Evolutionary conservation across 2,113 vertebrate genomes (phyloP).

Genomic region (Trichechus manatus): DNA sequence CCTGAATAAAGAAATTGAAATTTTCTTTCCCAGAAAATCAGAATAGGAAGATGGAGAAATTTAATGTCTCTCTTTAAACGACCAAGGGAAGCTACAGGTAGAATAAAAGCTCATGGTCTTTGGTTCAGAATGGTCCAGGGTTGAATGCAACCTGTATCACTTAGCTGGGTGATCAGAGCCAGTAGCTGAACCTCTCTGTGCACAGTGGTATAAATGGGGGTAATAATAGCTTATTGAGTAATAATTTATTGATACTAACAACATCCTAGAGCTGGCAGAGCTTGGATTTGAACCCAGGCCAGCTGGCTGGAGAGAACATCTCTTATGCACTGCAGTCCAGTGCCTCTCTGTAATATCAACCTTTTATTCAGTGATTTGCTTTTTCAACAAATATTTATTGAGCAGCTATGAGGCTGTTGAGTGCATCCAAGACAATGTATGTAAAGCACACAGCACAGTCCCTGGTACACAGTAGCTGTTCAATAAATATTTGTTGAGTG

Average conservation of each 20-base stretch:
- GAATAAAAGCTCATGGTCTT: background rate
- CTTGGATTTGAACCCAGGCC: background rate
- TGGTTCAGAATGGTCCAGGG: background rate
- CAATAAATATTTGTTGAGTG: too few species aligned
- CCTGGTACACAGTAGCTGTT: too few species aligned
- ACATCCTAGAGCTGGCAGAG: background rate
- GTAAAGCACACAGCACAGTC: too few species aligned
- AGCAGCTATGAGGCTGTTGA: too few species aligned
- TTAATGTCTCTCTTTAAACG: background rate
- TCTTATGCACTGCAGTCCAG: background rate
- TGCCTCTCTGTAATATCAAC: background rate
- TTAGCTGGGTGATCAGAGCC: background rate
- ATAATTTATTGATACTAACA: background rate
- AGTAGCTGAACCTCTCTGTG: background rate
- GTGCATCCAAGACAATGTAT: too few species aligned
- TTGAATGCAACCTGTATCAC: background rate
- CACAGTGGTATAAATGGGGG: too few species aligned
- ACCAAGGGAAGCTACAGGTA: background rate
- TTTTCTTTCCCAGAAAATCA: background rate
- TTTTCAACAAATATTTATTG: too few species aligned
- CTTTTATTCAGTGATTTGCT: background rate
- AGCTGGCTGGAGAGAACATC: background rate
- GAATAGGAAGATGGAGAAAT: background rate
- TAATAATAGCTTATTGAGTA: background rate
- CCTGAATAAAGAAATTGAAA: background rate